These are phyloP conservation scores for Aphaenogaster ashmeadi DNA, from an alignment of 1,140 invertebrate species.

Conservation along the genomic window DNA sequence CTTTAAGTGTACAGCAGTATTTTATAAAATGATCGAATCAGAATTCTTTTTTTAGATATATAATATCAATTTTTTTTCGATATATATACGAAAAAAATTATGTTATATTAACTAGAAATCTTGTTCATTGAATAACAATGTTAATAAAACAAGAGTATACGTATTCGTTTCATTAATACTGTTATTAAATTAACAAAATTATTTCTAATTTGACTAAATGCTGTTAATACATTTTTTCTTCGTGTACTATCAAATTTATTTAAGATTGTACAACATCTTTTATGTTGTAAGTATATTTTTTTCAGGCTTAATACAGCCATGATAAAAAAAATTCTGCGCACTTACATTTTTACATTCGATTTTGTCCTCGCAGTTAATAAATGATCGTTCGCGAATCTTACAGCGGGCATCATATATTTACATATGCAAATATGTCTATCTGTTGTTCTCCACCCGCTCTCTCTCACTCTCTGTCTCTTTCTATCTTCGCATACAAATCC, in stretches of 20 bases:
- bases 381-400: conserved; percentile 35
- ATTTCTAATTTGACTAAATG: no score
- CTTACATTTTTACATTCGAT: neutral
- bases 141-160: no score
- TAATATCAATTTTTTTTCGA: no score
- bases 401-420: neutral
- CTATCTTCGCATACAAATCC: conserved; percentile 36
- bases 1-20: neutral
- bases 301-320: neutral
- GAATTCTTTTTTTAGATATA: neutral
- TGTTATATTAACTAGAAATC: no score
- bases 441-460: neutral
- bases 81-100: no score
- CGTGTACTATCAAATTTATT: neutral
- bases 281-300: neutral
- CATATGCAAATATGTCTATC: conserved; percentile 24
- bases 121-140: no score
- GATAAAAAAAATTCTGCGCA: neutral
- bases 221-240: no score
- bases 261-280: neutral
- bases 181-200: no score
- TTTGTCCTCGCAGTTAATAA: neutral
- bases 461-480: neutral
- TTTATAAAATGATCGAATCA: neutral
- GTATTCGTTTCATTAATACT: no score